Conservation (phyloP, 1,140 invertebrate genomes). For the Conus ventricosus region DNA sequence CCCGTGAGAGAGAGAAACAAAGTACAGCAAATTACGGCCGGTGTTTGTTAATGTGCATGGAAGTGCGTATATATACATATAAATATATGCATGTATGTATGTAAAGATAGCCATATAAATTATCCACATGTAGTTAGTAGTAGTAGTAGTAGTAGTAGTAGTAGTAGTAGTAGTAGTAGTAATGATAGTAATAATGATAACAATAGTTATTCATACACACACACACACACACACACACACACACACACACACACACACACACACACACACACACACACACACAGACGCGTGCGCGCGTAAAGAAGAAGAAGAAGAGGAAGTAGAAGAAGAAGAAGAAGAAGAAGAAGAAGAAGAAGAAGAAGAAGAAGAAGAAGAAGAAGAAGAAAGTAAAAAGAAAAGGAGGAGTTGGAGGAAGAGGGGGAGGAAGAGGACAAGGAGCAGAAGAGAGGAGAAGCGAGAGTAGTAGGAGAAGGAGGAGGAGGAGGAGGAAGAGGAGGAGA, state of each 20-base stretch:
- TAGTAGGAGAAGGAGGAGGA: background rate
- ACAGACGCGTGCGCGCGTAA: background rate
- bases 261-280: constrained; percentile 10
- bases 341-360: background rate
- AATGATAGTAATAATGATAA: too few relatives aligned
- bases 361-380: background rate
- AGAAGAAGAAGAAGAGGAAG: background rate
- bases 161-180: too few relatives aligned
- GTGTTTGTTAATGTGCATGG: too few relatives aligned
- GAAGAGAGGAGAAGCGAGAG: background rate
- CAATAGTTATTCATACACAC: background rate
- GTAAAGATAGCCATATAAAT: too few relatives aligned
- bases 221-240: background rate
- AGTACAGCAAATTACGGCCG: too few relatives aligned
- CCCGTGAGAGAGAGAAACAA: too few relatives aligned
- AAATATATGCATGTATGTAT: too few relatives aligned
- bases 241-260: background rate
- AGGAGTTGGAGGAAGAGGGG: background rate
- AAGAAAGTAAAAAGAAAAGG: background rate
- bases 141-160: too few relatives aligned
- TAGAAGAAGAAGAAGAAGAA: background rate
- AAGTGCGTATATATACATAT: too few relatives aligned
- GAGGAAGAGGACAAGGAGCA: background rate
- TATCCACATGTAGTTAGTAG: too few relatives aligned
- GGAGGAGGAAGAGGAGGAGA: background rate